Evolutionary conservation across 2,797 vertebrate genomes (phyloP).

Genomic region (Chelon labrosus): DNA sequence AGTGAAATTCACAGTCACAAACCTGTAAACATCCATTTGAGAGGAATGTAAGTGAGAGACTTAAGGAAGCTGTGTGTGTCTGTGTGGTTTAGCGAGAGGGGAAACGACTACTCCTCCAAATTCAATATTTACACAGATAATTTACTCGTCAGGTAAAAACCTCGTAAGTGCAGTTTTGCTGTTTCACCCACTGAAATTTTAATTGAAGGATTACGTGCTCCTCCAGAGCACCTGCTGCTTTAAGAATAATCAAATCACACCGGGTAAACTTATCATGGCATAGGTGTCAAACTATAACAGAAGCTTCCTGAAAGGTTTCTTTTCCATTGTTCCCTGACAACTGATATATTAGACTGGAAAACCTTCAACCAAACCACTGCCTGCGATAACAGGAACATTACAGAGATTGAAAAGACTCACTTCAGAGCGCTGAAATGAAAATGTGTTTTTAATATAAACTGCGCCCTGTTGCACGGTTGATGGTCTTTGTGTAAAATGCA

Average conservation of each 20-base stretch:
- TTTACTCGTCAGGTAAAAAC: slow-evolving; percentile 51
- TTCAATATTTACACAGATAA: slow-evolving; percentile 68
- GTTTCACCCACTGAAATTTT: slow-evolving; percentile 39
- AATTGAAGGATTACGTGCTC: slow-evolving; percentile 55
- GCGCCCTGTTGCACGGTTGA: slow-evolving; percentile 24
- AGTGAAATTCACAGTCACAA: slow-evolving; percentile 71
- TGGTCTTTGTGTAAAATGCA: slow-evolving; percentile 29
- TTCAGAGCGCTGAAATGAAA: slow-evolving; percentile 20
- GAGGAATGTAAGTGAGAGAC: slow-evolving; percentile 39
- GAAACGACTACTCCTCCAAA: slow-evolving; percentile 53
- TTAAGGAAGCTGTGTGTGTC: slow-evolving; percentile 38
- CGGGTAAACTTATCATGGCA: slow-evolving; percentile 41
- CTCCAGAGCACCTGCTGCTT: slow-evolving; percentile 44
- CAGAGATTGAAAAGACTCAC: slow-evolving; percentile 4
- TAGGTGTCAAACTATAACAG: slow-evolving; percentile 34
- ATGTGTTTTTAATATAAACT: slow-evolving; percentile 23
- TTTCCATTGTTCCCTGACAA: slow-evolving; percentile 30
- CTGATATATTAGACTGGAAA: background rate
- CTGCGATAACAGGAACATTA: slow-evolving; percentile 23
- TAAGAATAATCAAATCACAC: slow-evolving; percentile 44
- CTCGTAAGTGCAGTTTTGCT: slow-evolving; percentile 38
- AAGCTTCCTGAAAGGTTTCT: slow-evolving; percentile 37
- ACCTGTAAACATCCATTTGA: slow-evolving; percentile 77
- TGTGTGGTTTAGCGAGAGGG: background rate
- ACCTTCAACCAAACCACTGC: background rate